Evolutionary conservation across 2,113 vertebrate species (phyloP).

Genomic region (Tapirus terrestris): DNA sequence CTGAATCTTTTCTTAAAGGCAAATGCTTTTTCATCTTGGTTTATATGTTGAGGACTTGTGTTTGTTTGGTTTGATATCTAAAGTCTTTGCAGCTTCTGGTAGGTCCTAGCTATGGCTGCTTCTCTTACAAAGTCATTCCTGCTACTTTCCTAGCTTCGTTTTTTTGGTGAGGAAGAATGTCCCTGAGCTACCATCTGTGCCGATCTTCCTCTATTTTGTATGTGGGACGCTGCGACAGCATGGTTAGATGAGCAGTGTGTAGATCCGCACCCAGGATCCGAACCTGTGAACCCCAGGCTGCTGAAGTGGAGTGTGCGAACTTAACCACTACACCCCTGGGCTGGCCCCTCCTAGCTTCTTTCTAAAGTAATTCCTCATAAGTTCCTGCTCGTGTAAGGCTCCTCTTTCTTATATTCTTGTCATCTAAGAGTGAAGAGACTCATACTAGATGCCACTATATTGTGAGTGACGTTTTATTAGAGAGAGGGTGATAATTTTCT

Average conservation of each 20-base stretch:
- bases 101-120: neutral
- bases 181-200: no score
- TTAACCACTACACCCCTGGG: no score
- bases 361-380: conserved; percentile 17
- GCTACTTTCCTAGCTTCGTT: conserved; percentile 15
- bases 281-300: no score
- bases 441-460: neutral
- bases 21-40: neutral
- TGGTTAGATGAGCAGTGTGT: no score
- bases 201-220: no score
- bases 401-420: conserved; percentile 13
- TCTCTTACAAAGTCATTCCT: neutral
- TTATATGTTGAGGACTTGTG: neutral
- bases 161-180: no score
- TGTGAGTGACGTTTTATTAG: conserved; percentile 43
- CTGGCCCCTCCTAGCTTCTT: neutral
- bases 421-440: neutral
- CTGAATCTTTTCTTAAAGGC: neutral
- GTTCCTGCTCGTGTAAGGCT: neutral
- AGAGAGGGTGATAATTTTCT: neutral
- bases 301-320: no score
- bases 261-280: no score
- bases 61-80: neutral
- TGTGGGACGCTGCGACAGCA: no score
- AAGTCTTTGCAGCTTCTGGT: neutral